These are phyloP conservation scores for Toxotes jaculatrix DNA, from an alignment of 2,113 vertebrate genomes.

Conservation along the genomic window DNA sequence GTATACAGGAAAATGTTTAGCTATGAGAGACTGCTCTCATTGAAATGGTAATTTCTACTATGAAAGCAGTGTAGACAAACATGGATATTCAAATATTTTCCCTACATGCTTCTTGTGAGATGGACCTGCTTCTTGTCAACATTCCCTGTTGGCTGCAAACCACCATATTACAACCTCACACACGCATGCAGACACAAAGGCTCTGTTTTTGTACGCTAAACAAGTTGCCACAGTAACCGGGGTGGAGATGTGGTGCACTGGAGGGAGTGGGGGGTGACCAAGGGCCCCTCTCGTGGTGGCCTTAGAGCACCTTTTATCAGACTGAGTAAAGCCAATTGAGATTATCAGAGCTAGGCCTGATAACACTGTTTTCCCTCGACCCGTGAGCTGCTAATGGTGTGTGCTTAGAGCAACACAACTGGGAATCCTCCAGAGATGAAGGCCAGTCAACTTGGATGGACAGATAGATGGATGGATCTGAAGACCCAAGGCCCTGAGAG, in stretches of 20 bases:
- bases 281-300: constrained; percentile 77
- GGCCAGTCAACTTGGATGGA: constrained; percentile 73
- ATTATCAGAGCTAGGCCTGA: constrained; percentile 87
- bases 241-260: constrained; percentile 59
- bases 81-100: constrained; percentile 60
- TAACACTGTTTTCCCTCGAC: constrained; percentile 91
- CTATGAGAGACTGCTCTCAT: not conserved
- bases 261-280: constrained; percentile 60
- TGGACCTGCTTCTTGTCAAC: constrained; percentile 61
- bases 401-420: constrained; percentile 87
- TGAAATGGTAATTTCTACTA: constrained; percentile 32
- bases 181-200: constrained; percentile 36
- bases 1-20: constrained; percentile 9
- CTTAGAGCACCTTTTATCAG: constrained; percentile 88
- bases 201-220: constrained; percentile 70
- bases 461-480: constrained; percentile 59
- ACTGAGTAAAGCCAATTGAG: constrained; percentile 90
- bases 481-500: constrained; percentile 53
- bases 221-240: constrained; percentile 82
- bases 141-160: constrained; percentile 53
- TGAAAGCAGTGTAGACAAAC: constrained; percentile 38
- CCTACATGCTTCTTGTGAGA: constrained; percentile 46
- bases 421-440: constrained; percentile 86
- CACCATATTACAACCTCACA: constrained; percentile 32
- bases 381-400: constrained; percentile 90